A percentile compares a stretch with the other conserved stretches of the same genome.
phyloP scores from a whole-genome alignment of 2,797 vertebrate genomes.

The Dromococcyx pavoninus region DNA sequence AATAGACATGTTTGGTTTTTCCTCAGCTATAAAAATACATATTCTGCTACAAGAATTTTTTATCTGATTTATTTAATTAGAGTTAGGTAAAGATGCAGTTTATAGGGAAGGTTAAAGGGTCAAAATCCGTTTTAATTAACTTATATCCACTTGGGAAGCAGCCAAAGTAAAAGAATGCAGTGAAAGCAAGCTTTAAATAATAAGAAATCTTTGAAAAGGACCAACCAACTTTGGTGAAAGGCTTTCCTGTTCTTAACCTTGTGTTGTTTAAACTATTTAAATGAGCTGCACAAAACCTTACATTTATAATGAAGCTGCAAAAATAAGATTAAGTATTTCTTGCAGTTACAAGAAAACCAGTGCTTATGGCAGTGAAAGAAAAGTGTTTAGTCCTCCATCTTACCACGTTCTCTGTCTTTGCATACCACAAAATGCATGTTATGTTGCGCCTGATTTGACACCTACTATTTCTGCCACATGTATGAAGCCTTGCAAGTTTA shows the following conservation, averaged over 20 bases:
- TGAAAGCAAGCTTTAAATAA: constrained; percentile 69
- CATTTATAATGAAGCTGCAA: constrained; percentile 23
- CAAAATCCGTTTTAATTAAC: constrained; percentile 72
- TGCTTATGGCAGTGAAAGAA: constrained; percentile 19
- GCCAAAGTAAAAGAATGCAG: constrained; percentile 63
- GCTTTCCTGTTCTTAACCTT: constrained; percentile 66
- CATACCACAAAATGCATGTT: background rate
- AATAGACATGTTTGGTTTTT: constrained; percentile 70
- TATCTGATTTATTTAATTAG: constrained; percentile 77
- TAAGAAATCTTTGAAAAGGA: constrained; percentile 63
- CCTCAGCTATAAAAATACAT: constrained; percentile 63
- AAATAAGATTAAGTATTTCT: constrained; percentile 29
- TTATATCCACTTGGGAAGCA: constrained; percentile 55
- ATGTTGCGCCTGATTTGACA: background rate
- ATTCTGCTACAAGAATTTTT: constrained; percentile 55
- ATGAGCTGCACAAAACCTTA: constrained; percentile 49
- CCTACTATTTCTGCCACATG: background rate
- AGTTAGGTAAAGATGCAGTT: constrained; percentile 61
- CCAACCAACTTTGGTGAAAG: constrained; percentile 59
- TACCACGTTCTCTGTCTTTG: background rate
- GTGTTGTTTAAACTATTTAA: constrained; percentile 62
- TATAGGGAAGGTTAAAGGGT: constrained; percentile 54
- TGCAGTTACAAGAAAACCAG: constrained; percentile 39
- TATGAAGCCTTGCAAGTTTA: background rate
- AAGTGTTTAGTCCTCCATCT: background rate